These are phyloP conservation scores for Apocheima hispidaria DNA, from an alignment of 2,888 invertebrate species.

Conservation along the genomic window DNA sequence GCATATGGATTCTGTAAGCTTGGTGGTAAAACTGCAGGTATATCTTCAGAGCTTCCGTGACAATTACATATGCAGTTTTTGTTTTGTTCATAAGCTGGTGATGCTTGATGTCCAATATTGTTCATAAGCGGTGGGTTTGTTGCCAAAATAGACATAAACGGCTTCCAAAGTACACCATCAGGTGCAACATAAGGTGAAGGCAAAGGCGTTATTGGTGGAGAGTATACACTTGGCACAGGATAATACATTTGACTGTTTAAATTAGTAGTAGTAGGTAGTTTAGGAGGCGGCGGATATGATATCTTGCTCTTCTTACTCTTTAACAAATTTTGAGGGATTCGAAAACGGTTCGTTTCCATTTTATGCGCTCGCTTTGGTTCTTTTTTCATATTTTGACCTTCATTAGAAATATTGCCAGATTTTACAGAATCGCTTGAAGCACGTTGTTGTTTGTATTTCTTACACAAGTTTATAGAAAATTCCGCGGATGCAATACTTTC, in stretches of 20 bases:
- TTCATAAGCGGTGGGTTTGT: conserved; percentile 40
- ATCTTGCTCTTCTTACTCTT: conserved; percentile 13
- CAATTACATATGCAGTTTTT: conserved; percentile 64
- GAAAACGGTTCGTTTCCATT: neutral
- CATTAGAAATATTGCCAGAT: neutral
- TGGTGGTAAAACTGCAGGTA: conserved; percentile 43
- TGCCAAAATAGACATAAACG: conserved; percentile 53
- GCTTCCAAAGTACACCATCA: conserved; percentile 65
- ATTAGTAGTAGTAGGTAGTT: conserved; percentile 19
- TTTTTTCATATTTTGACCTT: conserved; percentile 9
- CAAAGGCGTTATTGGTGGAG: conserved; percentile 44
- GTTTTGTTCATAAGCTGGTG: conserved; percentile 40
- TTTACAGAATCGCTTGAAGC: neutral
- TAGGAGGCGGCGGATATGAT: conserved; percentile 6
- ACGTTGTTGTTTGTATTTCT: conserved; percentile 27
- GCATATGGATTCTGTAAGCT: conserved; percentile 45
- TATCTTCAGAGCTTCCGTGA: conserved; percentile 44
- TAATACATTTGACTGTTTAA: conserved; percentile 42
- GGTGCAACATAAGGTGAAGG: conserved; percentile 54
- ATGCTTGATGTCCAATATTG: conserved; percentile 34
- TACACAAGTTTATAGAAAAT: conserved; percentile 24
- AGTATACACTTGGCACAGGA: conserved; percentile 54
- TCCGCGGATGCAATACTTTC: conserved; percentile 18
- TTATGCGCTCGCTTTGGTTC: neutral
- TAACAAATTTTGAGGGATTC: conserved; percentile 13